Evolutionary conservation across 2,888 invertebrate species (phyloP).

Genomic region (Agrochola circellaris): DNA sequence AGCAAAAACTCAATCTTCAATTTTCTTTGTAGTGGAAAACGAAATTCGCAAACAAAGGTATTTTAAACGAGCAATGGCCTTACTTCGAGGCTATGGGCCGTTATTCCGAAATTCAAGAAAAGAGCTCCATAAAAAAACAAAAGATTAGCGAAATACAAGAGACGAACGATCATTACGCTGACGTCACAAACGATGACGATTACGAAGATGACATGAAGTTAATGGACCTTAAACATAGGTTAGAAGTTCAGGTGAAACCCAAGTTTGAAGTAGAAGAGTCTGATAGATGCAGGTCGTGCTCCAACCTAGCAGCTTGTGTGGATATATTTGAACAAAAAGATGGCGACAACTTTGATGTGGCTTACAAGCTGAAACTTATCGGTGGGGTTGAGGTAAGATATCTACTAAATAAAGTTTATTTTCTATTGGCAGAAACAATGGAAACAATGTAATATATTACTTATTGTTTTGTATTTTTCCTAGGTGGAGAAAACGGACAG

Average conservation of each 20-base stretch:
- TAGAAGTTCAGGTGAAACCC: conserved; percentile 75
- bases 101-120: conserved; percentile 73
- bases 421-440: neutral
- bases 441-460: neutral
- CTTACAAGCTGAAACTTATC: conserved; percentile 79
- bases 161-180: conserved; percentile 65
- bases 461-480: conserved; percentile 11
- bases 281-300: conserved; percentile 81
- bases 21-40: conserved; percentile 83
- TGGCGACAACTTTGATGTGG: conserved; percentile 78
- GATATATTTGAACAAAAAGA: conserved; percentile 80
- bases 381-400: conserved; percentile 82
- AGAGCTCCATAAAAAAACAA: conserved; percentile 64
- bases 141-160: conserved; percentile 63
- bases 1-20: neutral
- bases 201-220: conserved; percentile 86
- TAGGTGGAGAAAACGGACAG: conserved; percentile 84
- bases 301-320: conserved; percentile 76
- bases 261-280: conserved; percentile 73
- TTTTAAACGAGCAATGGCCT: conserved; percentile 86
- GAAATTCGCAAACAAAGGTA: conserved; percentile 85
- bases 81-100: conserved; percentile 82
- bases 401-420: neutral
- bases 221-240: conserved; percentile 81
- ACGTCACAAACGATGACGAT: conserved; percentile 73